Evolutionary conservation across 2,113 vertebrate genomes (phyloP).

Genomic region (Thalassoma bifasciatum): DNA sequence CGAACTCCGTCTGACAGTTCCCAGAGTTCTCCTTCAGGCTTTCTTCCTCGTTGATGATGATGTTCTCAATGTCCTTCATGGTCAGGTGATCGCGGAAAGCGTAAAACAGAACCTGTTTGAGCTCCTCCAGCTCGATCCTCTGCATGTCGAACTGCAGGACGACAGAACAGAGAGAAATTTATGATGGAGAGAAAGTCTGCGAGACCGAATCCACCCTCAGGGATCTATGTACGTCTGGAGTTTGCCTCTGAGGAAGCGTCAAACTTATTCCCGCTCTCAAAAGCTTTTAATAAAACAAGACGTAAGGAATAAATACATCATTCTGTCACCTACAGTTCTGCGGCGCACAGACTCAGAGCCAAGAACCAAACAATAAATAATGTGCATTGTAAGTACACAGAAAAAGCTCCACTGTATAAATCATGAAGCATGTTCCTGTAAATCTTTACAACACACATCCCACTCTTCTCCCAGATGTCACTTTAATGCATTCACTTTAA

Average conservation of each 20-base stretch:
- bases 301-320: not conserved
- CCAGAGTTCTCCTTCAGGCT: slow-evolving; percentile 96
- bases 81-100: slow-evolving; percentile 98
- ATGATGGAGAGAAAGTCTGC: slow-evolving; percentile 4
- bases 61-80: slow-evolving; percentile 99
- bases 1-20: slow-evolving; percentile 96
- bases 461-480: not conserved
- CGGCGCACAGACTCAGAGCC: not conserved
- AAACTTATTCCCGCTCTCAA: not conserved
- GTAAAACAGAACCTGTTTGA: slow-evolving; percentile 98
- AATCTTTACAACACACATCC: not conserved
- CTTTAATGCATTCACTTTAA: slow-evolving; percentile 33
- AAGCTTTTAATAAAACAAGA: slow-evolving; percentile 2
- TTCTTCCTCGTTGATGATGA: slow-evolving; percentile 98
- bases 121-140: slow-evolving; percentile 95
- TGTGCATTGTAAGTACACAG: not conserved
- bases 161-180: not conserved
- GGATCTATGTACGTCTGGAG: too few relatives aligned
- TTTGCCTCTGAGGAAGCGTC: too few relatives aligned
- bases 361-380: not conserved
- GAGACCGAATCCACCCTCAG: too few relatives aligned
- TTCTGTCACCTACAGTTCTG: not conserved
- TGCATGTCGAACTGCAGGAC: slow-evolving; percentile 96
- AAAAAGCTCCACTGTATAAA: slow-evolving; percentile 17
- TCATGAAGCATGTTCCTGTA: slow-evolving; percentile 11